phyloP scores from a whole-genome alignment of 2,888 invertebrate species.

The Cyaniris semiargus region DNA sequence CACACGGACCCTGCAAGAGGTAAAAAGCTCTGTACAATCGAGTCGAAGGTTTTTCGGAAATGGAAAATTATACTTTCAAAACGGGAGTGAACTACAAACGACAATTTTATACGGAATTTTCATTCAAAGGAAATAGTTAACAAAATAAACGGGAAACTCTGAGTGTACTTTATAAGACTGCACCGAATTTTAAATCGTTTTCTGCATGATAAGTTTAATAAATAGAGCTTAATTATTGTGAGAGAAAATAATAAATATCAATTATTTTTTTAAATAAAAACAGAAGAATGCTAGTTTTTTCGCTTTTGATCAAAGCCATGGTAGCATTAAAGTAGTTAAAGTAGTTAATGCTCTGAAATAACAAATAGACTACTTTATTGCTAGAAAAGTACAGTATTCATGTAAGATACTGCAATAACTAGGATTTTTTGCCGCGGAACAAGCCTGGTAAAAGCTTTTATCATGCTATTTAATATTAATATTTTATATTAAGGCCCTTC shows the following conservation, averaged over 20 bases:
- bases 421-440: too few species aligned
- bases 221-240: background rate
- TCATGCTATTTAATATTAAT: too few species aligned
- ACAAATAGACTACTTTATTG: too few species aligned
- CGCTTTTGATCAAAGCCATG: too few species aligned
- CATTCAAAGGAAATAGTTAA: conserved; percentile 36
- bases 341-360: too few species aligned
- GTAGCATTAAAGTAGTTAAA: too few species aligned
- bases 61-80: conserved; percentile 43
- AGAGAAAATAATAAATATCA: background rate
- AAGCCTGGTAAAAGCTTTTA: too few species aligned
- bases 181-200: background rate
- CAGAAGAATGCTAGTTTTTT: too few species aligned
- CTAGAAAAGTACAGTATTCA: too few species aligned
- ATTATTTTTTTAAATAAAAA: too few species aligned
- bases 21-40: conserved; percentile 25
- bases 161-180: conserved; percentile 16
- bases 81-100: conserved; percentile 42
- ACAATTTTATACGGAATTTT: conserved; percentile 43
- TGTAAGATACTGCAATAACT: too few species aligned
- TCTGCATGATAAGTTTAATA: background rate
- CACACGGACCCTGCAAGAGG: background rate
- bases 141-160: conserved; percentile 36
- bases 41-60: conserved; percentile 36
- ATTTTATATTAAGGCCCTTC: too few species aligned